phyloP scores from a whole-genome alignment of 2,888 invertebrate genomes.

The Cryptus viduatorius region DNA sequence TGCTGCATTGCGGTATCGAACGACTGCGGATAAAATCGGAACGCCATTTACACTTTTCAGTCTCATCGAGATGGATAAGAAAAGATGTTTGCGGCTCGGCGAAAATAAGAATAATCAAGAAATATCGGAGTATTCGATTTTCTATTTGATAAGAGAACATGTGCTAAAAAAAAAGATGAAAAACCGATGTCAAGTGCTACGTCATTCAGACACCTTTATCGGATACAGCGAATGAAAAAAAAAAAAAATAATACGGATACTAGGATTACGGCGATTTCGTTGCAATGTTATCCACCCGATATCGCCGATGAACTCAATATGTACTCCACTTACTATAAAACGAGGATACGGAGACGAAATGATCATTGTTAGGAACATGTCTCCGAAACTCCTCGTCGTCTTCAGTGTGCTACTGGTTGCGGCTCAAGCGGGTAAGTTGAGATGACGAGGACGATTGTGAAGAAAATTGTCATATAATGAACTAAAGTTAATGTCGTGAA shows the following conservation, averaged over 20 bases:
- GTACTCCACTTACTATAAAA: constrained; percentile 44
- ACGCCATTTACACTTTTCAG: no score
- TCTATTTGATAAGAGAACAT: constrained; percentile 12
- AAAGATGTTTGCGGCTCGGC: neutral
- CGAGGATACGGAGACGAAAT: neutral
- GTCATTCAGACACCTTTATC: constrained; percentile 1
- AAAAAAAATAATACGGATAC: neutral
- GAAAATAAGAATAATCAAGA: neutral
- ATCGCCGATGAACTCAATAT: constrained; percentile 34
- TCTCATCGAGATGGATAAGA: neutral
- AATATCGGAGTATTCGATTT: neutral
- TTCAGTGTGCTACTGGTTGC: constrained; percentile 66
- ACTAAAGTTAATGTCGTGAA: neutral
- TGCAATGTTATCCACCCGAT: constrained; percentile 39
- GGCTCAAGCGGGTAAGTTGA: constrained; percentile 72
- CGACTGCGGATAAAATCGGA: no score
- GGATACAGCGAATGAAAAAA: neutral
- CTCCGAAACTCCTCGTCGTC: constrained; percentile 65
- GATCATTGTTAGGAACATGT: constrained; percentile 66
- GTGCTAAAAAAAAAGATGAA: neutral
- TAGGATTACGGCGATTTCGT: constrained; percentile 4
- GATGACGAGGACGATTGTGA: no score
- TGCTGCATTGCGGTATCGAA: no score
- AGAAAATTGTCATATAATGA: neutral
- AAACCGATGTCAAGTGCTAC: neutral